Evolutionary conservation across 2,113 vertebrate species (phyloP), one percentile per base, ranked within the genome.

Genomic region (Brachypodius melanocephalos): DNA sequence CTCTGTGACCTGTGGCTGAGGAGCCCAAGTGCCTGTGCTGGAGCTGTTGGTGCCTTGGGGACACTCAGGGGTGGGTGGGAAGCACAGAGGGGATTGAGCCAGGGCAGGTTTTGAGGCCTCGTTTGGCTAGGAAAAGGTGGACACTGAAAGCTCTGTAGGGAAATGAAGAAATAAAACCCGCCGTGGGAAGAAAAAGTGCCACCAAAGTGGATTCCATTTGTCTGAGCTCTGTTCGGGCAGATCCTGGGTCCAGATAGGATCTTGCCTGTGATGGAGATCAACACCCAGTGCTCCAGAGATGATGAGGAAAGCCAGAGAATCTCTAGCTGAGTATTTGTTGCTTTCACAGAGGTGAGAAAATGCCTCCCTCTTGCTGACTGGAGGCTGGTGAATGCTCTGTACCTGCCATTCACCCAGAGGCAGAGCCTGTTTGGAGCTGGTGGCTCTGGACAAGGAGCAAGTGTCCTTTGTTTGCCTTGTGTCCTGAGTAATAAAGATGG

Each of bases 1-100:
- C 95, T 95, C 29, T 0, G 88, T 96, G 96, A 98, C 94, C 94
- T 11, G 25, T 67, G 59, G 81, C 69, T 84, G 89, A 92, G 88
- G 62, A 94, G 94, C 93, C 84, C 18, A 55, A 74, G 82, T 88
- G 93, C 90, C 75, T 94, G 59, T 36, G 51, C 89, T 93, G 8
- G 14, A 89, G 84, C 93, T 81, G 69, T 69, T 75, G 90, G 54
- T 95, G 95, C 96, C 80, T 51, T 45, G 58, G 76, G 81, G 38
- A 80, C 49, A 26, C 69, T n/a, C 81, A 49, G 66, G 59, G 51
- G 29, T 5, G 12, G 74, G 55, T 28, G 51, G 80, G 84, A 81
- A 77, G 87, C 78, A 74, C 82, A 48, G 43, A 58, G 8, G 18
- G 65, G 38, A 42, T 55, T 73, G 49, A 65, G 57, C 73, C 17